Conservation (phyloP, 2,797 vertebrate species). For the Notolepis coatsorum region DNA sequence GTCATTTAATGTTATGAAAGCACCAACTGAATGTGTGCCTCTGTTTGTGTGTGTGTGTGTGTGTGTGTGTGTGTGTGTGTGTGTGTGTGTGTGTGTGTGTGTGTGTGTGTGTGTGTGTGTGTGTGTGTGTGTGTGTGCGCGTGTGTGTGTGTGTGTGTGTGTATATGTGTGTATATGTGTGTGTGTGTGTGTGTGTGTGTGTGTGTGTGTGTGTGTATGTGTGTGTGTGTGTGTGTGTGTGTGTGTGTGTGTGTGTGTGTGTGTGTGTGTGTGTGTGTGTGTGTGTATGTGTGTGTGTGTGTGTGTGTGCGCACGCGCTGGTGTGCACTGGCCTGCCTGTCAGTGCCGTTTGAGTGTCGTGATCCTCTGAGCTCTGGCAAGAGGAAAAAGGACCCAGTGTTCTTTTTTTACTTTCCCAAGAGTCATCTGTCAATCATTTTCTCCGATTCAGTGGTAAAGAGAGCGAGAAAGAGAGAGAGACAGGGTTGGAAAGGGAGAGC, state of each 20-base stretch:
- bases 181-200: constrained; percentile 28
- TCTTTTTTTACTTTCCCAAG: constrained; percentile 75
- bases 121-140: constrained; percentile 36
- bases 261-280: constrained; percentile 9
- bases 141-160: constrained; percentile 8
- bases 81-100: constrained; percentile 14
- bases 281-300: constrained; percentile 11
- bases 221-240: constrained; percentile 18
- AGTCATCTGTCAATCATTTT: constrained; percentile 85
- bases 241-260: constrained; percentile 27
- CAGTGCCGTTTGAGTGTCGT: constrained; percentile 72
- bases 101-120: constrained; percentile 18
- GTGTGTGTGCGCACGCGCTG: constrained; percentile 1
- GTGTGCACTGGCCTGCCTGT: constrained; percentile 34
- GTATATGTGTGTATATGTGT: neutral
- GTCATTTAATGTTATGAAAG: no score
- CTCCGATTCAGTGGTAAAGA: constrained; percentile 68
- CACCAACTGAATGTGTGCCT: no score
- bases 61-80: constrained; percentile 20
- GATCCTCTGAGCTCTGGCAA: constrained; percentile 66
- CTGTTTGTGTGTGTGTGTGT: constrained; percentile 27
- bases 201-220: neutral
- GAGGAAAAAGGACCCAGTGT: constrained; percentile 70
- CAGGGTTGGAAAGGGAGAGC: no score
- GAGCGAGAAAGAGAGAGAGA: constrained; percentile 25